phyloP scores from a whole-genome alignment of 2,888 invertebrate genomes.

The Acanthosoma haemorrhoidale region DNA sequence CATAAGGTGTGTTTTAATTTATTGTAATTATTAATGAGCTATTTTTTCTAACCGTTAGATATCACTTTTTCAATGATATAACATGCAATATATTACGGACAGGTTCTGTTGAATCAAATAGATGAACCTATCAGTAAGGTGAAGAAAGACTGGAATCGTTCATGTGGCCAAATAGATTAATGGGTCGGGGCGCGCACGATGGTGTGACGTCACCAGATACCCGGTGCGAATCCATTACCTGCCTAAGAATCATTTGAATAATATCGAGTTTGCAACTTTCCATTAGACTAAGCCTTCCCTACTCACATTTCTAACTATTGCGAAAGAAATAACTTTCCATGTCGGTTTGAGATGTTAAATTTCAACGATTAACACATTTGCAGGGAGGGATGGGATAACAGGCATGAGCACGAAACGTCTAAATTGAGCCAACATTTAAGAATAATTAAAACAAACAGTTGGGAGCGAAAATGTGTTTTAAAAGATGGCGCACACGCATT shows the following conservation, averaged over 20 bases:
- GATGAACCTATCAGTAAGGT: no score
- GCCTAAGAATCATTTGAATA: slow-evolving; percentile 9
- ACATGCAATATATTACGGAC: no score
- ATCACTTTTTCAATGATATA: no score
- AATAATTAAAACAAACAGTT: not conserved
- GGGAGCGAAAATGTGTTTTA: not conserved
- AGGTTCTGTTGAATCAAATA: no score
- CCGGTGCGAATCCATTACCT: not conserved
- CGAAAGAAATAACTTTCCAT: not conserved
- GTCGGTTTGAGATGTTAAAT: not conserved
- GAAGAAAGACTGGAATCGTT: no score
- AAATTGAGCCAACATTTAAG: not conserved
- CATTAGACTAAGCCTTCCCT: no score
- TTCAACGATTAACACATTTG: not conserved
- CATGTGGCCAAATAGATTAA: no score
- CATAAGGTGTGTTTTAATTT: no score
- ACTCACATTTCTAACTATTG: not conserved
- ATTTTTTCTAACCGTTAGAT: no score
- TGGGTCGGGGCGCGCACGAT: not conserved
- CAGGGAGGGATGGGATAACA: not conserved
- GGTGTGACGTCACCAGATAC: not conserved
- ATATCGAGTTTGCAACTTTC: not conserved
- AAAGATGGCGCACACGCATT: not conserved
- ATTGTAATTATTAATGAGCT: no score
- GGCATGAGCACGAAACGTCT: not conserved